phyloP scores from a whole-genome alignment of 2,888 invertebrate species.

The Dasypogon diadema region DNA sequence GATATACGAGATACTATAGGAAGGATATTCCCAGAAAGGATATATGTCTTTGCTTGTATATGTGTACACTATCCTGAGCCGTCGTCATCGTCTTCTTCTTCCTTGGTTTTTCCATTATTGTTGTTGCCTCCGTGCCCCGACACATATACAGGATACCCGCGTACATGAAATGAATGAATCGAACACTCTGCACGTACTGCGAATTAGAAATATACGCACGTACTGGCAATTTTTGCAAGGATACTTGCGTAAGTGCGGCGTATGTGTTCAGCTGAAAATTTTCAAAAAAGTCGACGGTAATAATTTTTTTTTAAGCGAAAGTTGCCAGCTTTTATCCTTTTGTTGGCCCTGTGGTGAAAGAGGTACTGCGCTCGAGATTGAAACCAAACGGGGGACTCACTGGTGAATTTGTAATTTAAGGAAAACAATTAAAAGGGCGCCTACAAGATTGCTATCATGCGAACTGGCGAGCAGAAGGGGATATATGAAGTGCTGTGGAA shows the following conservation, averaged over 20 bases:
- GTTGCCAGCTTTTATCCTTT: not conserved
- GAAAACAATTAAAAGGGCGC: slow-evolving; percentile 52
- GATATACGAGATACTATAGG: slow-evolving; percentile 47
- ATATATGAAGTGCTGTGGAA: slow-evolving; percentile 4
- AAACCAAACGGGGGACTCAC: slow-evolving; percentile 20
- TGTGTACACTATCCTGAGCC: slow-evolving; percentile 34
- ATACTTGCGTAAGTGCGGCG: slow-evolving; percentile 48
- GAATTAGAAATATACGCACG: slow-evolving; percentile 53
- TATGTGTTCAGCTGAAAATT: slow-evolving; percentile 51
- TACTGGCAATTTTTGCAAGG: slow-evolving; percentile 52
- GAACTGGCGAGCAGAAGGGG: not conserved
- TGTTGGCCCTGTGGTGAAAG: not conserved
- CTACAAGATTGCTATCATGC: slow-evolving; percentile 4
- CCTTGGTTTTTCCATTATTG: slow-evolving; percentile 39
- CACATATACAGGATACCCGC: slow-evolving; percentile 13
- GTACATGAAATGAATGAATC: slow-evolving; percentile 43
- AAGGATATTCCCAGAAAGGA: slow-evolving; percentile 51
- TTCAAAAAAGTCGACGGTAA: slow-evolving; percentile 42
- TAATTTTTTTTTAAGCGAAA: slow-evolving; percentile 19
- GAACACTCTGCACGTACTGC: slow-evolving; percentile 24
- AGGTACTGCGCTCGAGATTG: not conserved
- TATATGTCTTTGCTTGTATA: slow-evolving; percentile 26
- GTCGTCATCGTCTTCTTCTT: slow-evolving; percentile 50
- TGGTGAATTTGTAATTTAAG: slow-evolving; percentile 50
- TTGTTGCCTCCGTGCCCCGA: slow-evolving; percentile 36